Base-by-base conservation (phyloP, 2,888 invertebrate species). In the Neoascia interrupta region DNA sequence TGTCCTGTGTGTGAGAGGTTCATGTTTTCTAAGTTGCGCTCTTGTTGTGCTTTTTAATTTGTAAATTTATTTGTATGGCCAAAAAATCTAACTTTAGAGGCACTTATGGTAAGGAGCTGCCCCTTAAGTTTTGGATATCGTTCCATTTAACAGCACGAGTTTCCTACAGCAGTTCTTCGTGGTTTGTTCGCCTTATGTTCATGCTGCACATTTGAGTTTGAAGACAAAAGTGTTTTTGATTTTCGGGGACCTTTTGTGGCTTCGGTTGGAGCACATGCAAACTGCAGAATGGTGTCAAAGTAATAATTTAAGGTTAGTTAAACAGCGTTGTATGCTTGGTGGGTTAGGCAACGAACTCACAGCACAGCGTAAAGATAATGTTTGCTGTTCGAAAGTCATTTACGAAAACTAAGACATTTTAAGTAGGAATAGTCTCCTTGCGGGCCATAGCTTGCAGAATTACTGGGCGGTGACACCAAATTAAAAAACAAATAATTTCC, bases 401-500 rank as follows among this genome's bases (percentile, higher is more conserved):
- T 76, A 72, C 64, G 64, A 76, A 76, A 72, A 72, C 64, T 41
- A 76, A 76, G 47, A 47, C 64, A 51, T 60, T n/a, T n/a, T n/a
- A n/a, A n/a, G n/a, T n/a, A n/a, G n/a, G n/a, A n/a, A n/a, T n/a
- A n/a, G n/a, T n/a, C n/a, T n/a, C n/a, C n/a, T n/a, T n/a, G n/a
- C n/a, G n/a, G n/a, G n/a, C n/a, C n/a, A n/a, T n/a, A n/a, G n/a
- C n/a, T n/a, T n/a, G n/a, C n/a, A n/a, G n/a, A n/a, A n/a, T n/a
- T n/a, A n/a, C n/a, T n/a, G n/a, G n/a, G n/a, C n/a, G n/a, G n/a
- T n/a, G n/a, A n/a, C n/a, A n/a, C n/a, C n/a, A n/a, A n/a, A n/a
- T n/a, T n/a, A n/a, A 5, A 3, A 39, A 16, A 11, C 19, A 45
- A 63, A 23, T 60, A 11, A 36, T 19, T 41, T 36, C 16, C 31